Evolutionary conservation across 2,113 vertebrate genomes (phyloP), one percentile per base, ranked within the genome.

Genomic region (Rhinolophus sinicus): DNA sequence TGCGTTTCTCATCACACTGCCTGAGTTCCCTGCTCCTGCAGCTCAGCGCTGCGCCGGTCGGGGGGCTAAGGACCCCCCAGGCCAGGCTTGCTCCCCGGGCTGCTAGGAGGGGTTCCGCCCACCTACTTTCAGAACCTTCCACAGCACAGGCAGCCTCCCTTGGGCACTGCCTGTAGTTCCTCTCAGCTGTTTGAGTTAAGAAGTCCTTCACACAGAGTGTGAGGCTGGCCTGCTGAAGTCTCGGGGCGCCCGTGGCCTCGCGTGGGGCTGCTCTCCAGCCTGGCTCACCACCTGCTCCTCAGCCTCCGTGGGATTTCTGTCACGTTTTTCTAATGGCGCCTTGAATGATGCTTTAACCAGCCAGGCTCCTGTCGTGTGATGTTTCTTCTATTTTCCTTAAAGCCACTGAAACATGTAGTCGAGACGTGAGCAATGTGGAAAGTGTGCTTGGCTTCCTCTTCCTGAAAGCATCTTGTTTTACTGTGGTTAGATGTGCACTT

Each of bases 291-390:
- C 28, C 56, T 38, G 52, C 2, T 4, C 26, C 38, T 67, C 18
- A 24, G 2, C 65, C 19, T 4, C 1, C 2, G 3, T 2, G 1
- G 52, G 4, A 3, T 13, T 21, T 50, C 18, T 30, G 40, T n/a
- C 21, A 0, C 18, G 9, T 12, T 50, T 72, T 40, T 2, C 70
- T 64, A 1, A 3, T 3, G 58, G 7, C 14, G 3, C n/a, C 40
- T 93, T 18, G 15, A 19, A 6, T 15, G 24, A 10, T 6, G 0
- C n/a, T n/a, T 75, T 54, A 33, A 12, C 16, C 1, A 0, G 3
- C 3, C 11, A 35, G 60, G 21, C 30, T 69, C 14, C 44, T 50
- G 47, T 38, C 40, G 6, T 6, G 44, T 21, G 15, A 30, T 30
- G 2, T 38, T 64, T 22, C 35, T 33, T 13, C 16, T 87, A 8